A percentile compares a stretch with the other conserved stretches of the same genome.
These are phyloP conservation scores for Acrocephalus scirpaceus DNA, from an alignment of 2,797 vertebrate species.

Conservation along the genomic window DNA sequence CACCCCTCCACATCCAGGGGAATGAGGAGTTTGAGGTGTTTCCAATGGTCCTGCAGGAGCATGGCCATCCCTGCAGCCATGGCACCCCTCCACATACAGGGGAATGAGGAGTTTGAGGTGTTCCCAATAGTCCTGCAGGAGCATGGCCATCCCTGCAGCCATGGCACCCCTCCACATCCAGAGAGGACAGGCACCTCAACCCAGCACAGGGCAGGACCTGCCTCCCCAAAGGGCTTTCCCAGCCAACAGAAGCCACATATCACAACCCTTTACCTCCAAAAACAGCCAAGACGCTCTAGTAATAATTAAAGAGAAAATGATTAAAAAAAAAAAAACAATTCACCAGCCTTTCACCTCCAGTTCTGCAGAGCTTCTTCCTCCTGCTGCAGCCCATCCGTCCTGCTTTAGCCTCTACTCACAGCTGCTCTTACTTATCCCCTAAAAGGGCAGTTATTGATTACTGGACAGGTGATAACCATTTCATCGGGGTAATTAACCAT, in stretches of 20 bases:
- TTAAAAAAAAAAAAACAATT: background rate
- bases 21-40: accelerated
- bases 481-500: background rate
- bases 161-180: accelerated
- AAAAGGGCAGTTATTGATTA: background rate
- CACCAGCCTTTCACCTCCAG: background rate
- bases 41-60: accelerated
- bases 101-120: too few species aligned
- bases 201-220: accelerated
- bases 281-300: accelerated
- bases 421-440: background rate
- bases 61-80: accelerated
- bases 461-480: background rate
- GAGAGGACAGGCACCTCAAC: accelerated
- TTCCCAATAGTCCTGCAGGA: accelerated
- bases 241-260: accelerated
- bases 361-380: accelerated
- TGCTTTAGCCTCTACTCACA: accelerated
- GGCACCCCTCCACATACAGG: too few species aligned
- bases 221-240: accelerated
- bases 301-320: accelerated
- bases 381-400: accelerated
- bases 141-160: accelerated
- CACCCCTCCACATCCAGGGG: accelerated
- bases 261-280: accelerated